phyloP scores from a whole-genome alignment of 2,113 vertebrate species.

The Bostrychus sinensis region DNA sequence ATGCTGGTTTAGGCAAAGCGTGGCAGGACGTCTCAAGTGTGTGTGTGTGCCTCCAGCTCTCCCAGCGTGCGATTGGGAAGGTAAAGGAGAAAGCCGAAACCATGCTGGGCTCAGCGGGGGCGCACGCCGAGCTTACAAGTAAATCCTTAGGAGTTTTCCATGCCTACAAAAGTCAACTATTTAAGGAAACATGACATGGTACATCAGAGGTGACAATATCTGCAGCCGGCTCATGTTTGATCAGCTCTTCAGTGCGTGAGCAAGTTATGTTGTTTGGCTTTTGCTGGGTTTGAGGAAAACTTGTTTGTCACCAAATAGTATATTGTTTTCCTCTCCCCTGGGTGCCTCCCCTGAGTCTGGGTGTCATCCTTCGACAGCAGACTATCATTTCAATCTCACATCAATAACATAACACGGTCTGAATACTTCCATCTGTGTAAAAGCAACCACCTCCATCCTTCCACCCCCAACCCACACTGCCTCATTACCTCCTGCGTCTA shows the following conservation, averaged over 20 bases:
- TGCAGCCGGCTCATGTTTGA: not conserved
- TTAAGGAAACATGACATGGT: slow-evolving; percentile 11
- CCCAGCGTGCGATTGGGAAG: slow-evolving; percentile 35
- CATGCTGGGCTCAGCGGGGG: slow-evolving; percentile 47
- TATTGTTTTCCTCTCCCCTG: too few species aligned
- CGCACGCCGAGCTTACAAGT: slow-evolving; percentile 23
- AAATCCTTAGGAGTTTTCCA: slow-evolving; percentile 21
- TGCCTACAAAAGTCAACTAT: slow-evolving; percentile 24
- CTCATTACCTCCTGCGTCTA: too few species aligned
- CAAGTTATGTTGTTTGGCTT: not conserved
- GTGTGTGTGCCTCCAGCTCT: slow-evolving; percentile 40
- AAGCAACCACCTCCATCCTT: too few species aligned
- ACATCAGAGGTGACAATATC: not conserved
- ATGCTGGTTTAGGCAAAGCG: slow-evolving; percentile 22
- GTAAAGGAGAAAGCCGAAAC: slow-evolving; percentile 35
- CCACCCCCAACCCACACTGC: too few species aligned
- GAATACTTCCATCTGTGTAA: too few species aligned
- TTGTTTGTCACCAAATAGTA: too few species aligned
- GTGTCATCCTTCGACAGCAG: too few species aligned
- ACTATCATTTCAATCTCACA: too few species aligned
- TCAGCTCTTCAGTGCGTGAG: not conserved
- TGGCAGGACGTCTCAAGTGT: slow-evolving; percentile 30
- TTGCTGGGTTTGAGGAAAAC: not conserved
- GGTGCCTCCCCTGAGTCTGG: too few species aligned
- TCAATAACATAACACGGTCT: too few species aligned